Percentiles rank a stretch among this genome's conserved stretches.
phyloP scores from a whole-genome alignment of 2,113 vertebrate genomes.

The Dicaeum eximium region DNA sequence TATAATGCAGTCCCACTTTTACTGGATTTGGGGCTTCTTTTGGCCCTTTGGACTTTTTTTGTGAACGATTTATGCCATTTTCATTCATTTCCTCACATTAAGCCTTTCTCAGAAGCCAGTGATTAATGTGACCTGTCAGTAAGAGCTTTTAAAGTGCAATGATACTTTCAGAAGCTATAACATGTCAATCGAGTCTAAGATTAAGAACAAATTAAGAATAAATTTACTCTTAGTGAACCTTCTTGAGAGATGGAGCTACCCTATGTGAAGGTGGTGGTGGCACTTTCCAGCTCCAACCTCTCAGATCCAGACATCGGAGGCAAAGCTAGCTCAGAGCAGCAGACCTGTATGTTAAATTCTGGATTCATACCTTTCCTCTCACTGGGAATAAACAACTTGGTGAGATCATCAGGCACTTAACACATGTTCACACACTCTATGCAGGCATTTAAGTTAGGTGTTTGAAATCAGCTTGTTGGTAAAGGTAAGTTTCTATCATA shows the following conservation, averaged over 20 bases:
- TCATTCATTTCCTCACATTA: constrained; percentile 71
- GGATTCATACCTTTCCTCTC: background rate
- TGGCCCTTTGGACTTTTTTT: constrained; percentile 66
- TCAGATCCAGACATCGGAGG: background rate
- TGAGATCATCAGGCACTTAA: background rate
- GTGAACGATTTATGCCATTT: constrained; percentile 73
- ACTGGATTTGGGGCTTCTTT: constrained; percentile 72
- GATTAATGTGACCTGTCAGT: constrained; percentile 68
- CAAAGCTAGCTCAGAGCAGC: background rate
- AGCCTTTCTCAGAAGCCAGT: constrained; percentile 60
- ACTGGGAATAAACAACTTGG: background rate
- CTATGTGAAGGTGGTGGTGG: background rate
- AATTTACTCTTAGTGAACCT: constrained; percentile 50
- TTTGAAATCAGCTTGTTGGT: background rate
- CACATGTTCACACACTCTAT: fast-evolving
- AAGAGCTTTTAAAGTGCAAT: constrained; percentile 66
- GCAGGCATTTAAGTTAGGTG: background rate
- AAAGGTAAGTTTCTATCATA: background rate
- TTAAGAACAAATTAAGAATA: constrained; percentile 69
- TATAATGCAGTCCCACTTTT: constrained; percentile 82
- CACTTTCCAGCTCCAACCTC: background rate
- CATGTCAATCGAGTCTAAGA: constrained; percentile 23
- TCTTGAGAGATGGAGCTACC: background rate
- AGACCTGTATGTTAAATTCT: background rate
- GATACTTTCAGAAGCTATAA: constrained; percentile 57